These are phyloP conservation scores for Reinhardtius hippoglossoides DNA, from an alignment of 2,113 vertebrate species.

Conservation along the genomic window DNA sequence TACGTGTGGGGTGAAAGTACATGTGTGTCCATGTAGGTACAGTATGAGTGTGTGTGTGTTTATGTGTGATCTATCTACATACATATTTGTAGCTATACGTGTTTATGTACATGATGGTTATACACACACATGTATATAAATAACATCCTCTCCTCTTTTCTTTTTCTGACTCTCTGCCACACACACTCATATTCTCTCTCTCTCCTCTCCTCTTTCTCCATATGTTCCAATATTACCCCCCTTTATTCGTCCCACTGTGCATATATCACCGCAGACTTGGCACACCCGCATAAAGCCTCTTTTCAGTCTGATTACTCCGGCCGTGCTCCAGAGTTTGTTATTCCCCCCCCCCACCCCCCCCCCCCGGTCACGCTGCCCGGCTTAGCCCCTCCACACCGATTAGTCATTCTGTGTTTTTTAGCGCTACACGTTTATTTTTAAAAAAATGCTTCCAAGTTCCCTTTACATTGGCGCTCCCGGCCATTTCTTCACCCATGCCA, in stretches of 20 bases:
- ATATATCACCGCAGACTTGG: constrained; percentile 43
- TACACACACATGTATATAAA: neutral
- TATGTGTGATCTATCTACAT: too few relatives aligned
- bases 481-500: constrained; percentile 34
- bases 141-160: neutral
- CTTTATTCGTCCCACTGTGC: constrained; percentile 21
- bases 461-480: constrained; percentile 33
- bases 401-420: constrained; percentile 69
- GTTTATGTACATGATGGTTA: neutral
- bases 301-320: constrained; percentile 57
- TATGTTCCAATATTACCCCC: neutral
- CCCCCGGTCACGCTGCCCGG: constrained; percentile 37
- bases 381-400: constrained; percentile 51
- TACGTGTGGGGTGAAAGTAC: neutral
- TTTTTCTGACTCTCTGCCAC: neutral
- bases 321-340: constrained; percentile 51
- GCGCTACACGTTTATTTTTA: constrained; percentile 68
- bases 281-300: constrained; percentile 26
- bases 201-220: neutral
- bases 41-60: neutral
- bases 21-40: neutral
- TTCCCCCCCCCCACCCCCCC: neutral
- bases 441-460: constrained; percentile 64
- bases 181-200: neutral
- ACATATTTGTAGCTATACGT: too few relatives aligned